Percentiles rank a stretch among this genome's conserved stretches.
Conservation (phyloP, 1,140 invertebrate species). For the Callitettix versicolor region DNA sequence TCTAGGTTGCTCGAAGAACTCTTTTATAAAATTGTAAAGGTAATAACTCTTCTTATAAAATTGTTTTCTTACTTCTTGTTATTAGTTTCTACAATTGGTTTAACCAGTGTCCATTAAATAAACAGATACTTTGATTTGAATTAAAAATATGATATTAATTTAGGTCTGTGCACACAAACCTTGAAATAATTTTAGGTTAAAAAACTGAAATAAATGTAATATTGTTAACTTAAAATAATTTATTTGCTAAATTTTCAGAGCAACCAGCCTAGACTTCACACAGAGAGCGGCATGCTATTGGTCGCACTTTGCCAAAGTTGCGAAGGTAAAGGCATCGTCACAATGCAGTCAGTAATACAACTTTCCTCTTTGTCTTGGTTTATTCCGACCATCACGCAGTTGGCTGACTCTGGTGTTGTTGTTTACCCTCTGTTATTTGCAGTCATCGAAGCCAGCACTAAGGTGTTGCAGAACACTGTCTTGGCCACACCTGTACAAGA, state of each 20-base stretch:
- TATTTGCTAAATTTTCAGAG: slow-evolving; percentile 12
- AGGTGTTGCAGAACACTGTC: too few species aligned
- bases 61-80: too few species aligned
- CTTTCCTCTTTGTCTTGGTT: slow-evolving; percentile 40
- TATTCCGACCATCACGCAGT: slow-evolving; percentile 36
- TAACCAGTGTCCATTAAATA: too few species aligned
- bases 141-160: background rate
- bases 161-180: too few species aligned
- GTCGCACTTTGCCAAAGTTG: slow-evolving; percentile 16
- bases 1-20: slow-evolving; percentile 47
- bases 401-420: slow-evolving; percentile 38
- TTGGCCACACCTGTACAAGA: too few species aligned
- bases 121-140: background rate
- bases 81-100: too few species aligned
- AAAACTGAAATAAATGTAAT: background rate
- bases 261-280: slow-evolving; percentile 8
- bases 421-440: slow-evolving; percentile 40
- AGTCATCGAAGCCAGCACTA: slow-evolving; percentile 35
- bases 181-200: background rate
- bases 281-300: slow-evolving; percentile 14
- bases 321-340: slow-evolving; percentile 28
- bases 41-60: background rate
- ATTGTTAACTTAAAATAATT: background rate
- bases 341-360: slow-evolving; percentile 38
- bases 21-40: slow-evolving; percentile 45